Evolutionary conservation across 37 sponge, comb jelly and placozoan species (phyloP).

Genomic region (Aplysina aerophoba): DNA sequence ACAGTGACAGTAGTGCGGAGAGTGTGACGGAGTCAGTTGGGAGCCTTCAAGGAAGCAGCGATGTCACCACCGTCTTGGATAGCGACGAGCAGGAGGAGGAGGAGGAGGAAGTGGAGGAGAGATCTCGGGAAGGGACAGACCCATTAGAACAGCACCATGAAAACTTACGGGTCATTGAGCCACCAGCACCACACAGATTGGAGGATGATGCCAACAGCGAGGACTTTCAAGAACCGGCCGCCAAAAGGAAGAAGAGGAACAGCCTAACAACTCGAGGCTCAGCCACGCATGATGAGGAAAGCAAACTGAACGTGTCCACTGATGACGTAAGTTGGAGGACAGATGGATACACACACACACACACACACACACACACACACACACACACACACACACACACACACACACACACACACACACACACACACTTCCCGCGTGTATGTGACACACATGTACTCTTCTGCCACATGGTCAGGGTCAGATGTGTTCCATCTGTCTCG

Average conservation of each 20-base stretch:
- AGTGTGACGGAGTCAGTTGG: too few relatives aligned
- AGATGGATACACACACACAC: too few relatives aligned
- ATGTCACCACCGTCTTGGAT: too few relatives aligned
- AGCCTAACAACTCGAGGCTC: background rate
- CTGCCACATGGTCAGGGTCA: conserved; percentile 59
- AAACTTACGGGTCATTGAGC: background rate
- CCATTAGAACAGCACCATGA: background rate
- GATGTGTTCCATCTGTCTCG: conserved; percentile 87
- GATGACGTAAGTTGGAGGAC: background rate
- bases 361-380: too few relatives aligned
- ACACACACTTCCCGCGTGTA: background rate
- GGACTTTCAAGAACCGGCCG: background rate
- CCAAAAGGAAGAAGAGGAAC: background rate
- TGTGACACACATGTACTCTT: background rate
- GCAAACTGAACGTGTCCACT: background rate
- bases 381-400: too few relatives aligned
- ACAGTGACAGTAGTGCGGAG: too few relatives aligned
- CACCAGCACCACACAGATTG: background rate
- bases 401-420: too few relatives aligned
- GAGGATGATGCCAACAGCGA: background rate
- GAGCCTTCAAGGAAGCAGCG: too few relatives aligned
- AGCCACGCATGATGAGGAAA: background rate
- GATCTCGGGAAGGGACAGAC: background rate
- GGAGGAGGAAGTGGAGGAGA: too few relatives aligned
- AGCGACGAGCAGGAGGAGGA: too few relatives aligned